Evolutionary conservation across 2,113 vertebrate genomes (phyloP).

Genomic region (Chinchilla lanigera): DNA sequence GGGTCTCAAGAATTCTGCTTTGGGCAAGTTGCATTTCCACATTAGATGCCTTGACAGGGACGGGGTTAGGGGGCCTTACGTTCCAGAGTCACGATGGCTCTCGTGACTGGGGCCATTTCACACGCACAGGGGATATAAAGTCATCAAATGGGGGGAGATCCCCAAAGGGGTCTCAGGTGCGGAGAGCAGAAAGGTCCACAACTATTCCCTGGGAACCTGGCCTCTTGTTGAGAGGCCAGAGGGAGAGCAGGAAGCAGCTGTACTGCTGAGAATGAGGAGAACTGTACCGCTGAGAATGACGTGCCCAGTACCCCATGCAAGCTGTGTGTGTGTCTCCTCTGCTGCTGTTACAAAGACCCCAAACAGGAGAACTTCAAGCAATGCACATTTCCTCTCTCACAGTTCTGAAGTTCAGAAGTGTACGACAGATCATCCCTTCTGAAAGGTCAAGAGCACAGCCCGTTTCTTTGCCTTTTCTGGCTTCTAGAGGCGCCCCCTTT

Average conservation of each 20-base stretch:
- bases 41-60: background rate
- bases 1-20: background rate
- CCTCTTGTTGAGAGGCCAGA: too few relatives aligned
- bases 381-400: too few relatives aligned
- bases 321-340: background rate
- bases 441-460: too few relatives aligned
- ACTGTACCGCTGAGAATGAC: too few relatives aligned
- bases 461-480: background rate
- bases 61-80: rapidly evolving
- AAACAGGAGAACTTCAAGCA: background rate
- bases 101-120: rapidly evolving
- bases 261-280: background rate
- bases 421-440: rapidly evolving
- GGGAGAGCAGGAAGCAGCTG: background rate
- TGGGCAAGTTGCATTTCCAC: background rate
- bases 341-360: background rate
- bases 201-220: background rate
- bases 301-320: too few relatives aligned
- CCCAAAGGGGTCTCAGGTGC: background rate
- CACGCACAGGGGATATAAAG: background rate
- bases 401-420: background rate
- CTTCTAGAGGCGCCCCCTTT: rapidly evolving
- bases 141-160: background rate
- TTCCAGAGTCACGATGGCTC: background rate
- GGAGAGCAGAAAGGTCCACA: background rate